A percentile compares a stretch with the other conserved stretches of the same genome.
Evolutionary conservation across 2,113 vertebrate species (phyloP).

Genomic region (Okapia johnstoni): DNA sequence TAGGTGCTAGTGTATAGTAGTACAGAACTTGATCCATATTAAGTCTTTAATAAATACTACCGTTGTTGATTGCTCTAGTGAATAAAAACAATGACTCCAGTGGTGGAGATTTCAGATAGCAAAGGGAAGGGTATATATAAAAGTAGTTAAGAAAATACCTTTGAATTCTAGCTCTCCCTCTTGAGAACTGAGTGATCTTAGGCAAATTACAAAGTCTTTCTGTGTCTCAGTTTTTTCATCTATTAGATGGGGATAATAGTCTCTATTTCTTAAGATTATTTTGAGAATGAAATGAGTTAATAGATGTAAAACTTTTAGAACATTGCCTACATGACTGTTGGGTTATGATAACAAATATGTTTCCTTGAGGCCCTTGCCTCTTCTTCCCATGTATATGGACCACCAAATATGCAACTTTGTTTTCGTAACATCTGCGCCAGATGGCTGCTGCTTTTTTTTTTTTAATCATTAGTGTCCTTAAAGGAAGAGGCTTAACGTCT

Average conservation of each 20-base stretch:
- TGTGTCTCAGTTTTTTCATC: neutral
- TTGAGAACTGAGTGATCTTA: neutral
- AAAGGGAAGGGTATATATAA: neutral
- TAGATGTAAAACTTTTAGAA: neutral
- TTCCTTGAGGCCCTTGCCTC: neutral
- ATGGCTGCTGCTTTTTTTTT: neutral
- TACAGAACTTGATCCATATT: neutral
- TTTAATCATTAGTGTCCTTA: neutral
- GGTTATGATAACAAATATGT: neutral
- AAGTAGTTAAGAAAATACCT: neutral
- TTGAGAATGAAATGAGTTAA: neutral
- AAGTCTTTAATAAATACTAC: neutral
- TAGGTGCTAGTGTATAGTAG: neutral
- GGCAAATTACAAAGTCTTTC: neutral
- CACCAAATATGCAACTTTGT: neutral
- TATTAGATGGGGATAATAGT: neutral
- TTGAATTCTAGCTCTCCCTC: neutral
- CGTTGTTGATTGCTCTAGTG: neutral
- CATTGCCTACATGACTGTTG: neutral
- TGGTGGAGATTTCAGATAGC: neutral
- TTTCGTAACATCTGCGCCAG: neutral
- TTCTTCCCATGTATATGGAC: neutral
- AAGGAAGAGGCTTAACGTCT: neutral
- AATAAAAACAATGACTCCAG: neutral
- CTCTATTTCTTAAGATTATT: conserved; percentile 1